Evolutionary conservation across 2,888 invertebrate species (phyloP).

Genomic region (Limnephilus rhombicus): DNA sequence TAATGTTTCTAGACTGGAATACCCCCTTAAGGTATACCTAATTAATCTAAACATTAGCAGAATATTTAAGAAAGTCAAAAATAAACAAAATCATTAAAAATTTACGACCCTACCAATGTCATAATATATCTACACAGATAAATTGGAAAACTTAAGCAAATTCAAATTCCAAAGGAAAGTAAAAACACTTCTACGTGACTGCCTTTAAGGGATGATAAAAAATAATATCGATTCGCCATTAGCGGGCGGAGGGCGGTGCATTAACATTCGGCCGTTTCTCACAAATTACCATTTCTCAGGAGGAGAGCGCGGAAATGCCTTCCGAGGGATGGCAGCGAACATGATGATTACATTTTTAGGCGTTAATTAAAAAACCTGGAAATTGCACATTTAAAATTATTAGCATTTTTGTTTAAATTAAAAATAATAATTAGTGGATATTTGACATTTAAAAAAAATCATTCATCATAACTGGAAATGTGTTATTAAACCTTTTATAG

Average conservation of each 20-base stretch:
- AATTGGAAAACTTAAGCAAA: conserved; percentile 10
- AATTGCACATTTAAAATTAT: not conserved
- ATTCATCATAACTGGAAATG: not conserved
- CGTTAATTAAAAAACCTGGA: not conserved
- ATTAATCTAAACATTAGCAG: not conserved
- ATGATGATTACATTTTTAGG: conserved; percentile 26
- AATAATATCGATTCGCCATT: conserved; percentile 62
- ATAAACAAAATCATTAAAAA: not conserved
- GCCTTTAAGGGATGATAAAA: conserved; percentile 45
- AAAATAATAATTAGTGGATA: not conserved
- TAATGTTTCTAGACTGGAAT: too few species aligned
- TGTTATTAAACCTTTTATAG: too few species aligned
- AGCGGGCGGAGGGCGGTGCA: conserved; percentile 50
- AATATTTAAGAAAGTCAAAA: not conserved
- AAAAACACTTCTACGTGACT: conserved; percentile 41
- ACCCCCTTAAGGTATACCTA: too few species aligned
- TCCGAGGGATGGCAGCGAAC: not conserved
- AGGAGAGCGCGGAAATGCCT: not conserved
- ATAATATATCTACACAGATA: not conserved
- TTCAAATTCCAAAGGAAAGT: conserved; percentile 12
- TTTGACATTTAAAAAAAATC: not conserved
- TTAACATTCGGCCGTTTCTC: conserved; percentile 59
- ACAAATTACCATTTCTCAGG: conserved; percentile 59
- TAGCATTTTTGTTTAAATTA: not conserved
- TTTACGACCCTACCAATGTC: not conserved